These are phyloP conservation scores for Masticophis lateralis DNA, from an alignment of 2,797 vertebrate genomes.

Conservation along the genomic window DNA sequence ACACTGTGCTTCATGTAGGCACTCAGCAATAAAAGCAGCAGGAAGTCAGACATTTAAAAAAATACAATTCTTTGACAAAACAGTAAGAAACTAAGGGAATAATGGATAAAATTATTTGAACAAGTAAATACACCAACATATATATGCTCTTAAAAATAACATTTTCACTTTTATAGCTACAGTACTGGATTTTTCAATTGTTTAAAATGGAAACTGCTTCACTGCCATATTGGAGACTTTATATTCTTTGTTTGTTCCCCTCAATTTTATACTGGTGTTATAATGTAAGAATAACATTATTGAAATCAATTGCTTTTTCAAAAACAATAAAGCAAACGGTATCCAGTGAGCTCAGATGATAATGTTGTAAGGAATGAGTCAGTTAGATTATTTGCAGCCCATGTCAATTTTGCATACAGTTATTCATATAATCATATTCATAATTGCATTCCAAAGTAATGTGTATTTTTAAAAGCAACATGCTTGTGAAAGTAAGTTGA, in stretches of 20 bases:
- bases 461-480: not conserved
- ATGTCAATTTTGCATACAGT: not conserved
- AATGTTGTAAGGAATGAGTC: not conserved
- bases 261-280: not conserved
- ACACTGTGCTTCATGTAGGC: constrained; percentile 37
- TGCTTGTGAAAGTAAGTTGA: not conserved
- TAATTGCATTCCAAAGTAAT: not conserved
- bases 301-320: not conserved
- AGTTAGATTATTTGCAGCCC: not conserved
- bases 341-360: not conserved
- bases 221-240: constrained; percentile 16
- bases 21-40: constrained; percentile 53
- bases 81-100: constrained; percentile 40
- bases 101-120: constrained; percentile 35
- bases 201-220: constrained; percentile 20
- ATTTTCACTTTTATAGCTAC: constrained; percentile 20
- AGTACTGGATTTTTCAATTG: constrained; percentile 6
- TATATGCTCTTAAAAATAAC: constrained; percentile 31
- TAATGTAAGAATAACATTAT: not conserved
- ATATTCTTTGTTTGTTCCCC: not conserved
- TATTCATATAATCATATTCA: not conserved
- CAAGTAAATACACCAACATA: constrained; percentile 35
- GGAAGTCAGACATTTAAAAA: constrained; percentile 39
- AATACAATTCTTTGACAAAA: constrained; percentile 48
- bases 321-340: not conserved